Base-by-base conservation (phyloP, 2,888 invertebrate species). In the Panopea generosa region DNA sequence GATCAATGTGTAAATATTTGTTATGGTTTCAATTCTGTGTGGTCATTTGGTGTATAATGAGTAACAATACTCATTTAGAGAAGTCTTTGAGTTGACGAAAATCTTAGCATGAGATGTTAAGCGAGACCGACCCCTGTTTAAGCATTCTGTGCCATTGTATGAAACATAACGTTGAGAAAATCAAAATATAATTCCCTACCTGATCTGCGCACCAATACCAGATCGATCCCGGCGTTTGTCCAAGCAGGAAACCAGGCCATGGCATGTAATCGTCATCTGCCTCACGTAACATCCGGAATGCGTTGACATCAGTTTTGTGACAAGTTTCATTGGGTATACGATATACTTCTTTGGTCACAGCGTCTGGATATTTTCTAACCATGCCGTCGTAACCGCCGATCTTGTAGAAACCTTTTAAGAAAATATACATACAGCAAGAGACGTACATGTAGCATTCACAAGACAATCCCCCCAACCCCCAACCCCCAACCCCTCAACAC, bases 121-220 rank as follows among this genome's bases (percentile, higher is more conserved):
- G n/a, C n/a, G n/a, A n/a, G n/a, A n/a, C n/a, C n/a, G n/a, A n/a
- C n/a, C n/a, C n/a, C n/a, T n/a, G n/a, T n/a, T n/a, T n/a, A n/a
- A n/a, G n/a, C n/a, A n/a, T n/a, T n/a, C n/a, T n/a, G n/a, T n/a
- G n/a, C n/a, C n/a, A n/a, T n/a, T n/a, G n/a, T n/a, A n/a, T n/a
- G n/a, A n/a, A n/a, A n/a, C n/a, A n/a, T n/a, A n/a, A n/a, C n/a
- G n/a, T n/a, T n/a, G n/a, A n/a, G n/a, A n/a, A n/a, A n/a, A n/a
- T n/a, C n/a, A n/a, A n/a, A n/a, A n/a, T 33, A 7, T 33, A 33
- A 33, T 33, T 33, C 6, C 11, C 33, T 33, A 33, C 93, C 91
- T 93, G 93, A 79, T 93, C 93, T 18, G 93, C 87, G 78, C 92
- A 93, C 93, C 93, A 93, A 81, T 93, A 94, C 94, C 94, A 94